Conservation (phyloP, 1,140 invertebrate genomes). For the Leptopilina clavipes region DNA sequence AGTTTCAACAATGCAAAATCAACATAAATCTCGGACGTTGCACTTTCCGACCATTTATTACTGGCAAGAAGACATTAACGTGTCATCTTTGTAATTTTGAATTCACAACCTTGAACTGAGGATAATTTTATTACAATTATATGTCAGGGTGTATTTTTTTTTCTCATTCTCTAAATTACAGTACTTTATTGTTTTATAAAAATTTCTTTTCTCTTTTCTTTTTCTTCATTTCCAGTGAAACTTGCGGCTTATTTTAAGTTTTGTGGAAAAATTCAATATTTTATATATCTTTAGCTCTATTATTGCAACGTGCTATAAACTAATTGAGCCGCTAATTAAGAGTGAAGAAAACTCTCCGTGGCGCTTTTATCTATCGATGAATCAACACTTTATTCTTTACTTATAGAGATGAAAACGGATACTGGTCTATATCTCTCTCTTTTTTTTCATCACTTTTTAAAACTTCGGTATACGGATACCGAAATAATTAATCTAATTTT, state of each 20-base stretch:
- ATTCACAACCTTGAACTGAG: conserved; percentile 27
- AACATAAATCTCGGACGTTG: conserved; percentile 19
- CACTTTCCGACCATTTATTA: conserved; percentile 27
- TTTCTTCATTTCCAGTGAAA: no score
- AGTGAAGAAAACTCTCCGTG: conserved; percentile 5
- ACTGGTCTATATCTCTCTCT: not conserved
- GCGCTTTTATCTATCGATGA: conserved; percentile 47
- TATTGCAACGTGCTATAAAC: conserved; percentile 22
- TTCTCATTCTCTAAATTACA: not conserved
- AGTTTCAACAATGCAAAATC: conserved; percentile 25
- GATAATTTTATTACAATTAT: not conserved
- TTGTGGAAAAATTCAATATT: no score
- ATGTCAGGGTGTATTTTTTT: not conserved
- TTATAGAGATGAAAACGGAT: not conserved
- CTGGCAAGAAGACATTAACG: conserved; percentile 14
- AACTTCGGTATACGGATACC: not conserved
- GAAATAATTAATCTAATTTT: no score
- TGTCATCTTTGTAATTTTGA: conserved; percentile 19
- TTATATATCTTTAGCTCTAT: not conserved
- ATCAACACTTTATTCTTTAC: conserved; percentile 32
- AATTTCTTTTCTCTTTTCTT: not conserved
- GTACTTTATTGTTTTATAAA: not conserved
- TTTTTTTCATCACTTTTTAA: not conserved
- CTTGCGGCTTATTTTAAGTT: no score
- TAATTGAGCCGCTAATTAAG: conserved; percentile 30